Conservation (phyloP, 2,797 vertebrate genomes). For the Enteromius unitaeniatus region DNA sequence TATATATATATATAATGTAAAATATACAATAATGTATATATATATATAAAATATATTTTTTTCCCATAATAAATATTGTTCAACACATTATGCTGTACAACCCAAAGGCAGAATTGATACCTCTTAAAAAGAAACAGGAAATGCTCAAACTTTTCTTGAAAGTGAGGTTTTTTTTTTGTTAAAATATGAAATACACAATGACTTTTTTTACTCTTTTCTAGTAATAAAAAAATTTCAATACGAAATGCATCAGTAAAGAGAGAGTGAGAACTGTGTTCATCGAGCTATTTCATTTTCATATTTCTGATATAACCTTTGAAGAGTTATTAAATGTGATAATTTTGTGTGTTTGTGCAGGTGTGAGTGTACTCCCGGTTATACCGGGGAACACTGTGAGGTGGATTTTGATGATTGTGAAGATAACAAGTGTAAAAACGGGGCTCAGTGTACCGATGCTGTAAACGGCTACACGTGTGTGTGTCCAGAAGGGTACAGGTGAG, state of each 20-base stretch:
- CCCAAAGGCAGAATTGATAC: too few species aligned
- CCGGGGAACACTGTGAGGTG: conserved; percentile 91
- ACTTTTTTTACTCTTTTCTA: background rate
- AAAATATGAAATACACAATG: too few species aligned
- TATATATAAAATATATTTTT: too few species aligned
- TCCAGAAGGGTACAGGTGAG: conserved; percentile 92
- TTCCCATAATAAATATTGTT: background rate
- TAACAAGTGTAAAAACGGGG: conserved; percentile 96
- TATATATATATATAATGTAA: background rate
- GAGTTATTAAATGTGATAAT: background rate
- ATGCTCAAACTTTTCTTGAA: background rate
- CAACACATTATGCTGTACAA: too few species aligned
- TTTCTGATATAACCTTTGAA: background rate
- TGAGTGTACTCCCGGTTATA: conserved; percentile 93
- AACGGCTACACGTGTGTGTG: conserved; percentile 95
- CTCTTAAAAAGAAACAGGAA: background rate
- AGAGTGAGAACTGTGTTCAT: background rate
- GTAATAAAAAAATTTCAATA: background rate
- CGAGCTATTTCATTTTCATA: background rate
- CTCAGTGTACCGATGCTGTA: conserved; percentile 90
- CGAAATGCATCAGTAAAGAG: background rate
- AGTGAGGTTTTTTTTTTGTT: too few species aligned
- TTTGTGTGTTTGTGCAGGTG: conserved; percentile 78
- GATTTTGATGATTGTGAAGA: conserved; percentile 94
- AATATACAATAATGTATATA: too few species aligned